A percentile compares a stretch with the other conserved stretches of the same genome.
These are phyloP conservation scores for Numida meleagris DNA, from an alignment of 2,113 vertebrate genomes.

Conservation along the genomic window DNA sequence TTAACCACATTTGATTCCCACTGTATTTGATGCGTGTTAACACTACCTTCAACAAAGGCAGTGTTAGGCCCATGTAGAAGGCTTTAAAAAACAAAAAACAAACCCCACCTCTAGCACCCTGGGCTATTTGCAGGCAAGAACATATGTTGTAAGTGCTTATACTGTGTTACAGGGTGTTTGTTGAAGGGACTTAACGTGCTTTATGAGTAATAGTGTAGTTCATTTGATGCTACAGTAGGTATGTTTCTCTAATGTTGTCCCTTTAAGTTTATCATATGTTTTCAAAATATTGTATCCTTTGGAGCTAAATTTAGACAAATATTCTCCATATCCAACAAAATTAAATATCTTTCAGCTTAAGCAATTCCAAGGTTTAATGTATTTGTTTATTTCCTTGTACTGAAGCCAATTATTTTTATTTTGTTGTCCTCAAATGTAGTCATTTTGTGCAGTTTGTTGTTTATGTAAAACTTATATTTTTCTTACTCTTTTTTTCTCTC, in stretches of 20 bases:
- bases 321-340: constrained; percentile 26
- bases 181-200: not conserved
- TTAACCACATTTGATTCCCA: constrained; percentile 38
- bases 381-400: constrained; percentile 25
- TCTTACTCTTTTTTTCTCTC: constrained; percentile 60
- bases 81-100: not conserved
- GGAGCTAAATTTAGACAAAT: constrained; percentile 6
- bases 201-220: not conserved
- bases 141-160: constrained; percentile 13
- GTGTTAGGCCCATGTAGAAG: constrained; percentile 27
- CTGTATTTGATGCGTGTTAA: constrained; percentile 8
- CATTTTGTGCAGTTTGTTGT: constrained; percentile 51
- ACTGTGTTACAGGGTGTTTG: not conserved
- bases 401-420: constrained; percentile 7
- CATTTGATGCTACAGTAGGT: not conserved
- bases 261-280: not conserved
- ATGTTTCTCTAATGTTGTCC: constrained; percentile 31
- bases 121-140: constrained; percentile 43
- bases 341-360: constrained; percentile 19
- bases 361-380: constrained; percentile 46
- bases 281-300: constrained; percentile 29
- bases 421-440: constrained; percentile 47
- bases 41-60: constrained; percentile 48
- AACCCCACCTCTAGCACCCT: constrained; percentile 33
- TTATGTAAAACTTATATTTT: constrained; percentile 67